Conservation (phyloP, 35 echinoderm and acorn worm species). For the Apostichopus parvimensis region DNA sequence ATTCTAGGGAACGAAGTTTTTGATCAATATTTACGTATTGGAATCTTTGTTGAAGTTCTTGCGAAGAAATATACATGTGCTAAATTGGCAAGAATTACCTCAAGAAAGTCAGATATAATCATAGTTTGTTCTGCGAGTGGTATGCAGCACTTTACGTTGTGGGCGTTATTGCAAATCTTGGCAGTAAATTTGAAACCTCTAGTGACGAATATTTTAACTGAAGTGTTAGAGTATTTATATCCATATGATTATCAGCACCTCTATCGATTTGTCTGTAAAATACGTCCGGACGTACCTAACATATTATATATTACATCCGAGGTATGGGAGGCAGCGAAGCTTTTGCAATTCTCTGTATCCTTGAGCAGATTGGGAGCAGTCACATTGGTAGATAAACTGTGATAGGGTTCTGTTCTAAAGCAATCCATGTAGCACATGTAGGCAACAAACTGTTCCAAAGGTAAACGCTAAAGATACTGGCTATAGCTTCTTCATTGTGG, state of each 20-base stretch:
- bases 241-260: not conserved
- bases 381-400: not conserved
- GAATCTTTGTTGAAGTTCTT: not conserved
- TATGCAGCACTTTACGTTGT: not conserved
- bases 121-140: not conserved
- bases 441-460: not conserved
- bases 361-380: not conserved
- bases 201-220: not conserved
- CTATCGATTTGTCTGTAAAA: constrained; percentile 20
- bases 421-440: not conserved
- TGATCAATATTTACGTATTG: not conserved
- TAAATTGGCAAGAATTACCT: too few species aligned
- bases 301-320: not conserved
- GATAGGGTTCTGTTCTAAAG: not conserved
- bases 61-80: too few species aligned
- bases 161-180: not conserved
- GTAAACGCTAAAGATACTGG: not conserved
- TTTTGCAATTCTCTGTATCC: constrained; percentile 3
- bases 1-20: not conserved
- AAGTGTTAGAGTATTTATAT: not conserved
- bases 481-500: not conserved
- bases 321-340: not conserved
- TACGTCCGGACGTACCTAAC: not conserved
- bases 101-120: not conserved
- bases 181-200: not conserved